Percentiles rank a stretch among this genome's conserved stretches.
Conservation (phyloP, 2,888 invertebrate genomes). For the Acanthosepion pharaonis region DNA sequence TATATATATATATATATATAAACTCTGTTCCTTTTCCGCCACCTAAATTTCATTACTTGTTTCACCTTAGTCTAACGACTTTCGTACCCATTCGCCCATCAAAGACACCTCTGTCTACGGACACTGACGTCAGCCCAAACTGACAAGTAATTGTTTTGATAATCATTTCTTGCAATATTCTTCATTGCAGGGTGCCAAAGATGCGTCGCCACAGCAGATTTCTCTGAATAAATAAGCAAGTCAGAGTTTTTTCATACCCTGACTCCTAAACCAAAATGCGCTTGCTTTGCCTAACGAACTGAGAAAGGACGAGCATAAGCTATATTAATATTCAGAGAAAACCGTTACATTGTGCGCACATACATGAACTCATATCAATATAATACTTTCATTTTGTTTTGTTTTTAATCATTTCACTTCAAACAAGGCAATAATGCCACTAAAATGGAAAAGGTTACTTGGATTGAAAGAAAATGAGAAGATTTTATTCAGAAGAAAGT, state of each 20-base stretch:
- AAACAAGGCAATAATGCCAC: no score
- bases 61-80: neutral
- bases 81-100: neutral
- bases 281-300: neutral
- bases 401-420: no score
- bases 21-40: no score
- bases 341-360: neutral
- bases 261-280: neutral
- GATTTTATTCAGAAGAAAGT: no score
- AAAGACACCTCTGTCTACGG: neutral
- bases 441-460: no score
- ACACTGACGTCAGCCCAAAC: neutral
- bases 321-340: neutral
- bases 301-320: neutral
- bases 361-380: neutral
- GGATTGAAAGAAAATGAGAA: no score
- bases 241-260: neutral
- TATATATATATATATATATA: neutral
- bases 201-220: neutral
- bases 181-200: neutral
- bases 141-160: neutral
- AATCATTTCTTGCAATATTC: neutral
- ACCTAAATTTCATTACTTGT: neutral
- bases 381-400: no score
- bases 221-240: neutral